Base-by-base conservation (phyloP, 1,140 invertebrate genomes). In the Aricia agestis region DNA sequence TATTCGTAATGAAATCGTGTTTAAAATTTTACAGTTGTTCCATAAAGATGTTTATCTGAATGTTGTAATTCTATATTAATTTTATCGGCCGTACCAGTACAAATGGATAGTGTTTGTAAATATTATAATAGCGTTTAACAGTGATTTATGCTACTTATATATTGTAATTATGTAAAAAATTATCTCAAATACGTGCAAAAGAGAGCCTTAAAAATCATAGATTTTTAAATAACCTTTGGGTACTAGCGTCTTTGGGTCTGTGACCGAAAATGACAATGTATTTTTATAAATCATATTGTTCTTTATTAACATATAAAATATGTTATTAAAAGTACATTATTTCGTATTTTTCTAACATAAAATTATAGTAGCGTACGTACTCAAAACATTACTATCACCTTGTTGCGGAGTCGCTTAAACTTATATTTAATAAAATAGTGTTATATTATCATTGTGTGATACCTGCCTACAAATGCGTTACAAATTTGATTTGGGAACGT, bases 271-370 rank as follows among this genome's bases (percentile, higher is more conserved):
- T 84, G 85, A 82, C 83, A 81, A 87, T 89, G 86, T 91, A 91
- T 91, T 91, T 91, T 91, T 91, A 86, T 91, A 89, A 86, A 89
- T 80, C 82, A 89, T 91, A 91, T 91, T 88, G 85, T 85, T 89
- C 86, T 91, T 91, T 89, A 89, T 88, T 91, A 89, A 91, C 89
- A 91, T 91, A 91, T 91, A 89, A 85, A 85, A 91, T 91, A 91
- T 91, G 89, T 91, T 91, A 91, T 82, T 88, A 79, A 89, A 90
- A 89, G 85, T 89, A 87, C 89, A 91, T 91, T 81, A 85, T 86
- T 88, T 89, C 86, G 82, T 89, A 89, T 91, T 91, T 91, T 89
- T 91, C 87, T 91, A 89, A 88, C 80, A 86, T 85, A 85, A 83
- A 85, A 85, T 85, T 86, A 80, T 86, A 80, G 81, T 86, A 85